Conservation (phyloP, 2,113 vertebrate genomes). For the Chaetura pelagica region DNA sequence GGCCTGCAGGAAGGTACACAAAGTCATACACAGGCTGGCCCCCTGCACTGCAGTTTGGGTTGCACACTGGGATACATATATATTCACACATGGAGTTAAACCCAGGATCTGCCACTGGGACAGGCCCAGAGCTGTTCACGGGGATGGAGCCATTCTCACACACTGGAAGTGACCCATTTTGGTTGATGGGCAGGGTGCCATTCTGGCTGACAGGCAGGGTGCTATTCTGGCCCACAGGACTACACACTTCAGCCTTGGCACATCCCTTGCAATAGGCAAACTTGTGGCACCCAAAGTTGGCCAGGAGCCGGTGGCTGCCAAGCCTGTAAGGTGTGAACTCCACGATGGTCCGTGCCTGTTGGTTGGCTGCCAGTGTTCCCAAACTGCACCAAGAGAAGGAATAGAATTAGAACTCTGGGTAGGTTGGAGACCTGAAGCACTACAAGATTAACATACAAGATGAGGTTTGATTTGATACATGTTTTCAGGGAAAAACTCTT, state of each 20-base stretch:
- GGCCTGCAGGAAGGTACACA: constrained; percentile 51
- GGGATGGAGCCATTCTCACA: not conserved
- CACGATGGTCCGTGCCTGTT: constrained; percentile 21
- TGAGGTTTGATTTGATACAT: not conserved
- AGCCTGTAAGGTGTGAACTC: constrained; percentile 49
- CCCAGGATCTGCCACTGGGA: not conserved
- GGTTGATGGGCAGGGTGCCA: not conserved
- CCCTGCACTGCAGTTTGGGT: constrained; percentile 35
- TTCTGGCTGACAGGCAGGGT: not conserved
- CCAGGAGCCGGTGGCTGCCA: constrained; percentile 47
- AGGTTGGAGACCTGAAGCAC: not conserved
- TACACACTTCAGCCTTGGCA: constrained; percentile 4
- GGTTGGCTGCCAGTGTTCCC: constrained; percentile 29
- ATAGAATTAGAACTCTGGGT: not conserved
- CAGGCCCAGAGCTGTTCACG: not conserved
- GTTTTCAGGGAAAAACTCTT: not conserved
- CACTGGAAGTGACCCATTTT: rapidly evolving
- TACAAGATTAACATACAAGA: rapidly evolving
- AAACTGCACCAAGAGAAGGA: not conserved
- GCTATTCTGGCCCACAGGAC: not conserved
- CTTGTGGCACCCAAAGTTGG: constrained; percentile 50
- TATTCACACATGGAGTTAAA: constrained; percentile 67
- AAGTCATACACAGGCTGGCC: constrained; percentile 56
- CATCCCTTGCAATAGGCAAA: constrained; percentile 65
- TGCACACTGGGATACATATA: constrained; percentile 62